Conservation (phyloP, 2,888 invertebrate genomes). For the Andrena bicolor region DNA sequence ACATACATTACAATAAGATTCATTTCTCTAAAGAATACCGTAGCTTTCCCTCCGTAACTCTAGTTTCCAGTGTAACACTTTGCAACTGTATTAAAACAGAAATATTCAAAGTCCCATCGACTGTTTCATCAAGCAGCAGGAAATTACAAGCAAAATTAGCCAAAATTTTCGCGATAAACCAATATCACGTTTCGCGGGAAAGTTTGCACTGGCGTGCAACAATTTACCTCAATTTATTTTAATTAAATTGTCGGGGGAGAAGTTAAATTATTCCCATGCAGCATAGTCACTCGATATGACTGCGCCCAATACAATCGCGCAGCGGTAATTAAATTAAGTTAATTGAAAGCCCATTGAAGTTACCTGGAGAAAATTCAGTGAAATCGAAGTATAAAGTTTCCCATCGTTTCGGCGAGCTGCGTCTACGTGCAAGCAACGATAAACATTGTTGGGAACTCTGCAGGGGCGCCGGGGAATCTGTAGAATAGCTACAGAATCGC, state of each 20-base stretch:
- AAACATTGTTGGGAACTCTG: no score
- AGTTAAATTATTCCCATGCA: neutral
- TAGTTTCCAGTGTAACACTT: no score
- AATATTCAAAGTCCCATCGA: no score
- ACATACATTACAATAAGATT: neutral
- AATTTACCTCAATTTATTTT: conserved; percentile 2
- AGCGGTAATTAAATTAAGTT: neutral
- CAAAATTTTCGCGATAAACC: neutral
- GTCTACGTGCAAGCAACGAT: no score
- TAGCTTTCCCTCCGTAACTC: no score
- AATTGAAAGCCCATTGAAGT: neutral
- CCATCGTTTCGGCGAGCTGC: no score
- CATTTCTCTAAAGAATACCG: neutral
- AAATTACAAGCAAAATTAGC: neutral
- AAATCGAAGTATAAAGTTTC: neutral
- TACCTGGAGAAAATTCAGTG: neutral
- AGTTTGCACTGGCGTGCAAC: neutral
- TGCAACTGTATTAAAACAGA: no score
- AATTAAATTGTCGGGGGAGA: neutral
- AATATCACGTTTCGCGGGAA: neutral
- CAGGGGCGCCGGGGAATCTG: neutral
- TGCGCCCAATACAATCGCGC: neutral
- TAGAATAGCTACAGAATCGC: neutral
- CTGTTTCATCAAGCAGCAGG: no score
- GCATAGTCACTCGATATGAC: neutral